These are phyloP conservation scores for Xiphorhynchus erythropygius DNA, from an alignment of 2,797 vertebrate species.

Conservation along the genomic window DNA sequence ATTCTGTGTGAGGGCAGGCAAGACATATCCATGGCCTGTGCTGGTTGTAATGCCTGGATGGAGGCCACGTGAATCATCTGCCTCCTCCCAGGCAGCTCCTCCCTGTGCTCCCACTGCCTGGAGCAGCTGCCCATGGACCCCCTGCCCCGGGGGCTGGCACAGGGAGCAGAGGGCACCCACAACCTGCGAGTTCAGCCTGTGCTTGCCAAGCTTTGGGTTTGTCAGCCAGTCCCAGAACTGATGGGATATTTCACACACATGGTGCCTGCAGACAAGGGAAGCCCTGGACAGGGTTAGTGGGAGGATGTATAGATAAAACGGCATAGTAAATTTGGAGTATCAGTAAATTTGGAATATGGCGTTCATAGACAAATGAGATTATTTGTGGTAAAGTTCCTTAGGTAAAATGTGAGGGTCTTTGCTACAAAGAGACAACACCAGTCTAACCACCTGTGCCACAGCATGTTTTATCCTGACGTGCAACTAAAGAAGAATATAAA, in stretches of 20 bases:
- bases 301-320: neutral
- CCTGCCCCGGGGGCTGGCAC: neutral
- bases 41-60: neutral
- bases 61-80: neutral
- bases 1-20: neutral
- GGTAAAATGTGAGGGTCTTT: neutral
- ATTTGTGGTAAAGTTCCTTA: neutral
- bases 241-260: accelerated
- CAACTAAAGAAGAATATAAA: neutral
- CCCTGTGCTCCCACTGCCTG: neutral
- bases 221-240: neutral
- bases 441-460: neutral
- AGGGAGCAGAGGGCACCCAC: neutral
- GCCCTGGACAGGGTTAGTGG: neutral
- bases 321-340: accelerated
- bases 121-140: neutral
- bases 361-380: neutral
- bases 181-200: accelerated
- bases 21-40: neutral
- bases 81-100: neutral
- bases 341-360: neutral
- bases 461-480: neutral
- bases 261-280: neutral
- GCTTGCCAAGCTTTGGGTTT: neutral
- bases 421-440: accelerated